Conservation (phyloP, 2,113 vertebrate genomes). For the Gasterosteus aculeatus region DNA sequence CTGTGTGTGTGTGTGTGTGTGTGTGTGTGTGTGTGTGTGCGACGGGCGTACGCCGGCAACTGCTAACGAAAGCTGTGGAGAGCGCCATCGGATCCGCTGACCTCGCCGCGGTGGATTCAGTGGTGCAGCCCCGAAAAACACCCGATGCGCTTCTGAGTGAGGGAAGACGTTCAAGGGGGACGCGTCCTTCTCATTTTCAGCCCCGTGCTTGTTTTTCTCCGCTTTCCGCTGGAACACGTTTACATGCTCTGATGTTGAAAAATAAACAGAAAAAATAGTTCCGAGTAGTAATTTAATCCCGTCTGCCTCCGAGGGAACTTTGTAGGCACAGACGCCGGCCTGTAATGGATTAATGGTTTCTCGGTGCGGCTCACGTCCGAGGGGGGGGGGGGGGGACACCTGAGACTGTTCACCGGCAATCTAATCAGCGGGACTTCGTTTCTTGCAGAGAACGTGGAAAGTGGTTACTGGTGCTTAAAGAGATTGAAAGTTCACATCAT, state of each 20-base stretch:
- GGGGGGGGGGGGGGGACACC: constrained; percentile 34
- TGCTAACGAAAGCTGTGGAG: constrained; percentile 38
- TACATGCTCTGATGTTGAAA: too few relatives aligned
- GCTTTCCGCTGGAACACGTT: too few relatives aligned
- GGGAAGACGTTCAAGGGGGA: background rate
- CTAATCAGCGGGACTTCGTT: constrained; percentile 50
- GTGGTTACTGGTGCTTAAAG: constrained; percentile 37
- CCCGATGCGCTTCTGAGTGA: too few relatives aligned
- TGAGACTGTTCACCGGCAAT: constrained; percentile 56
- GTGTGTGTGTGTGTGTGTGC: background rate
- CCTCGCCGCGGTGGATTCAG: constrained; percentile 35
- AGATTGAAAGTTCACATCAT: constrained; percentile 20
- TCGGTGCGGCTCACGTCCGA: constrained; percentile 9
- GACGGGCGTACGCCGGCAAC: constrained; percentile 20
- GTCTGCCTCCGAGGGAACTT: background rate
- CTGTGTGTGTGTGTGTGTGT: background rate
- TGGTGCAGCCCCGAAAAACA: background rate
- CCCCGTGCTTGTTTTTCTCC: too few relatives aligned
- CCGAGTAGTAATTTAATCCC: background rate
- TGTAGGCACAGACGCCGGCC: constrained; percentile 10
- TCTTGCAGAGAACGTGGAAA: constrained; percentile 37
- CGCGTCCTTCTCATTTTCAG: too few relatives aligned
- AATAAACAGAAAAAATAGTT: background rate
- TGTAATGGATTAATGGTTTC: constrained; percentile 19
- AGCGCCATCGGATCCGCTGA: constrained; percentile 28